These are phyloP conservation scores for Neopipo cinnamomea DNA, from an alignment of 2,113 vertebrate species.

Conservation along the genomic window DNA sequence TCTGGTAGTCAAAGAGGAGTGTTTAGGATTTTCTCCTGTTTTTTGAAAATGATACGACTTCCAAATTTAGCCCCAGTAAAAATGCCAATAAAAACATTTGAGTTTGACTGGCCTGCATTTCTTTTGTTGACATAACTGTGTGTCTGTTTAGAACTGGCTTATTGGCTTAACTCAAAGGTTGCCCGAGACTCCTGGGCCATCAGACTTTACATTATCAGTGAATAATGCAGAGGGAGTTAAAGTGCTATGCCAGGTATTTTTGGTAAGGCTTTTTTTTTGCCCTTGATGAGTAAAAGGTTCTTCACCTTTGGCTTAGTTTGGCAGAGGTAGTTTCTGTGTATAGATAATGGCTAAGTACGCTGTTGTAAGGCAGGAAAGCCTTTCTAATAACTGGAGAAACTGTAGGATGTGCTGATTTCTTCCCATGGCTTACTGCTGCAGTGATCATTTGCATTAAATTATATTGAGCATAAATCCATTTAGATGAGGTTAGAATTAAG, in stretches of 20 bases:
- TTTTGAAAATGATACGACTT: not conserved
- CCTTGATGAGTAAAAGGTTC: not conserved
- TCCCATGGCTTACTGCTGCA: not conserved
- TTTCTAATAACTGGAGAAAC: not conserved
- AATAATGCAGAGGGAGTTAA: not conserved
- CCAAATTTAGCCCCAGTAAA: conserved; percentile 5
- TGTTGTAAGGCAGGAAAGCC: not conserved
- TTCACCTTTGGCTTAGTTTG: not conserved
- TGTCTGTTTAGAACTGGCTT: conserved; percentile 4
- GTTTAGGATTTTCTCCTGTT: not conserved
- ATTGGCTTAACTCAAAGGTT: conserved; percentile 25
- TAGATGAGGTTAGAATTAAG: not conserved
- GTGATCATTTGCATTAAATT: not conserved
- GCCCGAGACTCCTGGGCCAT: not conserved
- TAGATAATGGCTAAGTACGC: not conserved
- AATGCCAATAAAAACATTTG: not conserved
- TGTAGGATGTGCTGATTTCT: not conserved
- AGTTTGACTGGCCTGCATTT: not conserved
- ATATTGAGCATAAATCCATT: not conserved
- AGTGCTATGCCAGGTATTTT: not conserved
- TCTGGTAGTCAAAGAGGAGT: not conserved
- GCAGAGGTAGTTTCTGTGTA: not conserved
- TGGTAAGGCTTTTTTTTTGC: not conserved
- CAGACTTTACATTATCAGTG: not conserved
- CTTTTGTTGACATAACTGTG: not conserved